phyloP scores from a whole-genome alignment of 2,113 vertebrate species.

The Pan paniscus region DNA sequence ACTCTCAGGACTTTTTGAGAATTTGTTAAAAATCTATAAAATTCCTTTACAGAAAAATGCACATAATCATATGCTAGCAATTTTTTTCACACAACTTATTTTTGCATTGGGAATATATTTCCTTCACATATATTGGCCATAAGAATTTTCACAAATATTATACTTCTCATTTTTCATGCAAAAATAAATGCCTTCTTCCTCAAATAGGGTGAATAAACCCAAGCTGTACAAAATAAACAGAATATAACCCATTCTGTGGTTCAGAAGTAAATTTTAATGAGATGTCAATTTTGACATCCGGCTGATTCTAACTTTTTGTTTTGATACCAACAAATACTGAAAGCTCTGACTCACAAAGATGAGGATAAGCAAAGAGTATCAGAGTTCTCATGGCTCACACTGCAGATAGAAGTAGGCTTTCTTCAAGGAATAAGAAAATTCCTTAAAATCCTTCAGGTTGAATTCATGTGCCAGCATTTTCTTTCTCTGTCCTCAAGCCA shows the following conservation, averaged over 20 bases:
- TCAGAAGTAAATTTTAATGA: conserved; percentile 42
- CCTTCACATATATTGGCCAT: not conserved
- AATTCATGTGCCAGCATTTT: not conserved
- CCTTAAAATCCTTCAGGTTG: not conserved
- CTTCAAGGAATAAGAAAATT: not conserved
- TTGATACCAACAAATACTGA: conserved; percentile 31
- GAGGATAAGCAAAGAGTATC: not conserved
- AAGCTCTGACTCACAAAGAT: not conserved
- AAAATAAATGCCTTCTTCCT: conserved; percentile 8
- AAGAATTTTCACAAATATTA: conserved; percentile 32
- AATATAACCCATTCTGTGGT: conserved; percentile 22
- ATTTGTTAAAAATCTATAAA: not conserved
- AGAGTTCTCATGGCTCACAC: not conserved
- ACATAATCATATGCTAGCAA: not conserved
- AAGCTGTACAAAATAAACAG: conserved; percentile 13
- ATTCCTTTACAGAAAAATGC: not conserved
- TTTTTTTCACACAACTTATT: not conserved
- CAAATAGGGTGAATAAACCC: not conserved
- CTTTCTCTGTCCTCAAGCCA: not conserved
- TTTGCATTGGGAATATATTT: conserved; percentile 25
- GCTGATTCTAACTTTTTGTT: conserved; percentile 29
- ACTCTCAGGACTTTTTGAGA: not conserved
- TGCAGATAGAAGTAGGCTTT: not conserved
- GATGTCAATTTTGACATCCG: conserved; percentile 27
- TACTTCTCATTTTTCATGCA: conserved; percentile 21